Conservation (phyloP, 1,140 invertebrate species). For the Drosophila willistoni region DNA sequence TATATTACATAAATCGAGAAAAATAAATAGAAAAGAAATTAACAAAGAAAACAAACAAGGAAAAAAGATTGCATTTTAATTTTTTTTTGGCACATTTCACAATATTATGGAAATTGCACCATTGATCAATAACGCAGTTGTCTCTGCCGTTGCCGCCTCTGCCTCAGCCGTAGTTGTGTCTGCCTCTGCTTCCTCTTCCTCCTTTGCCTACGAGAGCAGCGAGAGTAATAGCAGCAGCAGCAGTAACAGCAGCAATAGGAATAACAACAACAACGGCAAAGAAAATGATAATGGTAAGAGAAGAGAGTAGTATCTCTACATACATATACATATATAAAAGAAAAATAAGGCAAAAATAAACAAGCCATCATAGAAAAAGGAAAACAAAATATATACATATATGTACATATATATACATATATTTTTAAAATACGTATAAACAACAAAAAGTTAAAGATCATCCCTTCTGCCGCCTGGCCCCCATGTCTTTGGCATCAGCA, state of each 20-base stretch:
- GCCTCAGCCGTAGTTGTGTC: conserved; percentile 44
- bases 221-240: conserved; percentile 33
- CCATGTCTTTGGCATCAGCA: no score
- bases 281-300: conserved; percentile 71
- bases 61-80: conserved; percentile 51
- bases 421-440: neutral
- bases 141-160: conserved; percentile 44
- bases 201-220: conserved; percentile 33
- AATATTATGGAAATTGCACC: conserved; percentile 79
- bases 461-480: neutral
- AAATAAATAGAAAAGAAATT: conserved; percentile 45
- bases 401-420: no score
- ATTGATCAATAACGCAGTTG: conserved; percentile 65
- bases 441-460: conserved; percentile 6
- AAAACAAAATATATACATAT: conserved; percentile 2
- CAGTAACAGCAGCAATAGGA: conserved; percentile 20
- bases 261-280: conserved; percentile 41
- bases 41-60: conserved; percentile 41
- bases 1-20: conserved; percentile 37
- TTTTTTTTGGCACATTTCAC: conserved; percentile 57
- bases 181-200: conserved; percentile 33
- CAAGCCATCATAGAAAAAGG: neutral
- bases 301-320: neutral
- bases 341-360: conserved; percentile 27
- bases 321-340: neutral